Base-by-base conservation (phyloP, 2,113 vertebrate species). In the Dasyprocta punctata region DNA sequence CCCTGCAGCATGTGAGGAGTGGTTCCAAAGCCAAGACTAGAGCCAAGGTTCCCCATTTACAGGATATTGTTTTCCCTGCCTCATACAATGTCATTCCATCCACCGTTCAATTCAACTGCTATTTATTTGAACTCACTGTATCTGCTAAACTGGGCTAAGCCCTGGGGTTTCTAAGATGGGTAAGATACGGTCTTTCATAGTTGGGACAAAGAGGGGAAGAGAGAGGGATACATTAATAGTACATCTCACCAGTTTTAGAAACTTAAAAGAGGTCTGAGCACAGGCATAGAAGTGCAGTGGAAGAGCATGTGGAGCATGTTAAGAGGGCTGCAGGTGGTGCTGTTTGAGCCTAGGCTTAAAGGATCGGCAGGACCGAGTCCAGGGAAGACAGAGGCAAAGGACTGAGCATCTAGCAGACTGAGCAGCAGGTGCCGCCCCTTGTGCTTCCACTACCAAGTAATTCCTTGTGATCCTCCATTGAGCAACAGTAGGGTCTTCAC, bases 141-240 rank as follows among this genome's bases (percentile, higher is more conserved):
- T 61, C 30, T 86, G 52, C 73, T 83, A 94, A 92, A 85, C 69
- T 78, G 85, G 54, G 30, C 24, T 71, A 52, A 83, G 10, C 33
- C 52, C 30, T 75, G 16, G 19, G 54, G 22, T 78, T 93, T 87
- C 61, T 69, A 89, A 81, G 6, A 63, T 52, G 14, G 19, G 7
- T 78, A 87, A 77, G 30, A 90, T 0, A 5, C 73, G 4, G 28
- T 71, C 4, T 38, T 36, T 60, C 26, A 69, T 30, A 49, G 44
- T 49, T 77, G 28, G 28, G 44, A 20, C 24, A 30, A 14, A 49
- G 77, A 7, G 77, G 4, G 56, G 30, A 63, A 26, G 47, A 77
- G 67, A 77, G 0, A 80, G 52, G 20, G n/a, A n/a, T 54, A 71
- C 58, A 30, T 36, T 56, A 24, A 83, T 30, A 52, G 26, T 12